phyloP scores from a whole-genome alignment of 2,888 invertebrate species.

The Timema podura region DNA sequence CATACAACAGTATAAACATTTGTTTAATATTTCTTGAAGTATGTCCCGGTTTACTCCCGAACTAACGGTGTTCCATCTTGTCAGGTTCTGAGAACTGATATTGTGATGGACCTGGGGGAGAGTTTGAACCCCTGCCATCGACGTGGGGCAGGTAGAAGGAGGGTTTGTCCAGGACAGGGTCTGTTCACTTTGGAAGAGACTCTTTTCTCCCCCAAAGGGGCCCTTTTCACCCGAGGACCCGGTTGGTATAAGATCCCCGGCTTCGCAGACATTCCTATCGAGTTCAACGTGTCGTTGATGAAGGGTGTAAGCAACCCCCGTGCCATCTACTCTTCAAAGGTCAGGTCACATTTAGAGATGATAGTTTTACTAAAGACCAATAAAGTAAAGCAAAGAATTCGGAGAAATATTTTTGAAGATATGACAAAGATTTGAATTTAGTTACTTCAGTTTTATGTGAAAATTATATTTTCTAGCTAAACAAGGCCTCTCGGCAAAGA shows the following conservation, averaged over 20 bases:
- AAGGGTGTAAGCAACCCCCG: constrained; percentile 86
- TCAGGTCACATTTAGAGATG: constrained; percentile 40
- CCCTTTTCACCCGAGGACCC: constrained; percentile 79
- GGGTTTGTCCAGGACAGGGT: constrained; percentile 93
- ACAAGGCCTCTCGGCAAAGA: too few relatives aligned
- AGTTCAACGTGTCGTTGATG: constrained; percentile 88
- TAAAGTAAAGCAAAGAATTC: not conserved
- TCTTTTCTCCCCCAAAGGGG: constrained; percentile 79
- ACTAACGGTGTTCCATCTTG: constrained; percentile 3
- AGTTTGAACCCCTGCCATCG: constrained; percentile 96
- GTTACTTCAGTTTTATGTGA: too few relatives aligned
- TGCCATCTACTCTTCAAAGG: constrained; percentile 95
- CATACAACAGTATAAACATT: too few relatives aligned
- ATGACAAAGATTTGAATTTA: too few relatives aligned
- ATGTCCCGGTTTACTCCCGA: too few relatives aligned
- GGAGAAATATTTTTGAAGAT: too few relatives aligned
- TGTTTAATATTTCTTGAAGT: too few relatives aligned
- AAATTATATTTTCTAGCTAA: too few relatives aligned
- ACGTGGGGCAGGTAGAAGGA: constrained; percentile 95
- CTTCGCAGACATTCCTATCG: constrained; percentile 84
- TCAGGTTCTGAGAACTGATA: constrained; percentile 78
- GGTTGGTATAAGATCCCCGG: constrained; percentile 93
- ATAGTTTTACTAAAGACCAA: not conserved
- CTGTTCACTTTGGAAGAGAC: constrained; percentile 87
- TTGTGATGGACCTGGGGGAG: constrained; percentile 95